Percentiles rank a stretch among this genome's conserved stretches.
Evolutionary conservation across 2,888 invertebrate genomes (phyloP).

Genomic region (Chydorus sphaericus): DNA sequence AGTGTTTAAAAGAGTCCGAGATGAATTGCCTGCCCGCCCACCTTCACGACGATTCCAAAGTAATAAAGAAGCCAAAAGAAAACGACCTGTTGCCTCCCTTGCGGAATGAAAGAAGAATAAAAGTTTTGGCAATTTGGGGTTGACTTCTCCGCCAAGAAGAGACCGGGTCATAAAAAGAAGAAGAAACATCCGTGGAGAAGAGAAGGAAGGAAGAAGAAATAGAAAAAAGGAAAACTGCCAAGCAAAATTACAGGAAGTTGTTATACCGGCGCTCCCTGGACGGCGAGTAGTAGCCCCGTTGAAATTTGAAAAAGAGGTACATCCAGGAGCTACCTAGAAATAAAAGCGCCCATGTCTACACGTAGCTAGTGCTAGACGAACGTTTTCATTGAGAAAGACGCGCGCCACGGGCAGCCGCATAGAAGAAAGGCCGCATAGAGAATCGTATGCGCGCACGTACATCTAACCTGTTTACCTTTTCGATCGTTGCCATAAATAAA

Average conservation of each 20-base stretch:
- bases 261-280: not conserved
- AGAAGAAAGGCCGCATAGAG: too few species aligned
- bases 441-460: too few species aligned
- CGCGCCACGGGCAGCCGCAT: too few species aligned
- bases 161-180: not conserved
- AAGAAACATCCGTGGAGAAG: not conserved
- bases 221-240: not conserved
- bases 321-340: too few species aligned
- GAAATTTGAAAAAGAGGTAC: too few species aligned
- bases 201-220: not conserved
- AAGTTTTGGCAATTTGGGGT: not conserved
- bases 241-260: conserved; percentile 8
- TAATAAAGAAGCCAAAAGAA: not conserved
- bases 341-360: too few species aligned
- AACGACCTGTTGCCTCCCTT: not conserved
- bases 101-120: too few species aligned
- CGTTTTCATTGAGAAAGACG: not conserved
- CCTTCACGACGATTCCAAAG: not conserved
- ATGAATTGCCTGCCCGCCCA: too few species aligned
- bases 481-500: conserved; percentile 7
- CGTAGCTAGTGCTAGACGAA: too few species aligned
- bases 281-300: not conserved
- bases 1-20: too few species aligned
- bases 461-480: conserved; percentile 1
- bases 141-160: not conserved